Conservation (phyloP, 2,113 vertebrate species). For the Callospermophilus lateralis region DNA sequence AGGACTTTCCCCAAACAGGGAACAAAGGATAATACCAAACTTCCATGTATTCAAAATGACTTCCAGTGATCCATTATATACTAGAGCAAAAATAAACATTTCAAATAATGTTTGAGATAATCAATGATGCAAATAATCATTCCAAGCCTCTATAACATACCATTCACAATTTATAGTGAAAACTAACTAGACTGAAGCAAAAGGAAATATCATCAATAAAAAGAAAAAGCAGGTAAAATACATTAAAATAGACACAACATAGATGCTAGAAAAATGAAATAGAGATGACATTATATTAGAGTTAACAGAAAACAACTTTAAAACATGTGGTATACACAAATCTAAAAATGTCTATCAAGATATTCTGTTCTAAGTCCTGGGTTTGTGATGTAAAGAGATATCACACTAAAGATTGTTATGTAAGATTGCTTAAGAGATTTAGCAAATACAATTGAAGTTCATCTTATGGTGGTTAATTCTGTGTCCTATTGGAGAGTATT, state of each 20-base stretch:
- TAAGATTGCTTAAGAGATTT: not conserved
- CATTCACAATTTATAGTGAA: not conserved
- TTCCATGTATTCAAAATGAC: not conserved
- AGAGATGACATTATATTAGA: not conserved
- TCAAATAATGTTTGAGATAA: not conserved
- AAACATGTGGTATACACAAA: not conserved
- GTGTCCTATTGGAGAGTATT: not conserved
- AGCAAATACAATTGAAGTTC: not conserved
- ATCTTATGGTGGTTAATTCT: not conserved
- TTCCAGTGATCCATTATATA: not conserved
- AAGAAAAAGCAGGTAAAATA: not conserved
- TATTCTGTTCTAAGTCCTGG: not conserved
- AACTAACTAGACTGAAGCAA: not conserved
- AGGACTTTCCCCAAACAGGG: not conserved
- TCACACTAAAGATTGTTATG: not conserved
- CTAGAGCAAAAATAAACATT: not conserved
- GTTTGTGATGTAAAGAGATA: not conserved
- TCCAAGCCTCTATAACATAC: not conserved
- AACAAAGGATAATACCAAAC: accelerated
- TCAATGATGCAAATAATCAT: not conserved
- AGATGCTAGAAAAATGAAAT: not conserved
- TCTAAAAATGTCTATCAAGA: not conserved
- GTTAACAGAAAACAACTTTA: not conserved
- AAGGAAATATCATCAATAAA: not conserved
- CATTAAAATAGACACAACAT: not conserved